Evolutionary conservation across 2,797 vertebrate genomes (phyloP).

Genomic region (Pangasius djambal): DNA sequence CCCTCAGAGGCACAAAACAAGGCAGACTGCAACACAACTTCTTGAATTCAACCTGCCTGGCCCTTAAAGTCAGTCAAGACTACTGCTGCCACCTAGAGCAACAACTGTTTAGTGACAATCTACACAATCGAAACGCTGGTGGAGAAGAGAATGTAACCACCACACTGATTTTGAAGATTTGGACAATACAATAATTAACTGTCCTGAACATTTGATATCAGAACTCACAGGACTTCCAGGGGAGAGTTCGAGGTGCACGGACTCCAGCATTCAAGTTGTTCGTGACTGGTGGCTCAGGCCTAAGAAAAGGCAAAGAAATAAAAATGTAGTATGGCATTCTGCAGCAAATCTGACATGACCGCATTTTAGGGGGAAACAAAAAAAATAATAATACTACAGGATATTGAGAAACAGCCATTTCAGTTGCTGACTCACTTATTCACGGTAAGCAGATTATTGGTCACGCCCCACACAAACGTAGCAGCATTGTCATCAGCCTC

Average conservation of each 20-base stretch:
- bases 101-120: not conserved
- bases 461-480: constrained; percentile 70
- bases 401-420: not conserved
- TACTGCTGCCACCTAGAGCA: not conserved
- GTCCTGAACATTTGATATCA: not conserved
- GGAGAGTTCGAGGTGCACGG: constrained; percentile 45
- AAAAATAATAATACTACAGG: not conserved
- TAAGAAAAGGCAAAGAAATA: not conserved
- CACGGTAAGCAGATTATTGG: not conserved
- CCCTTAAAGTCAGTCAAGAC: not conserved
- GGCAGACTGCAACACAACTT: not conserved
- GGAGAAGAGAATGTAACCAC: not conserved
- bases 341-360: not conserved
- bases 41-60: not conserved
- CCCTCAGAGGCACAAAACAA: not conserved
- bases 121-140: not conserved
- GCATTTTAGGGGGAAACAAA: too few species aligned
- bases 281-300: constrained; percentile 4
- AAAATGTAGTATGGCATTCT: not conserved
- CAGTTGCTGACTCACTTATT: constrained; percentile 56
- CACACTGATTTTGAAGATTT: too few species aligned
- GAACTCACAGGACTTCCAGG: constrained; percentile 54
- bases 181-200: not conserved
- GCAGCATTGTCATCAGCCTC: constrained; percentile 59
- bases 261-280: constrained; percentile 34